phyloP scores from a whole-genome alignment of 2,113 vertebrate genomes.

The Trichechus manatus region DNA sequence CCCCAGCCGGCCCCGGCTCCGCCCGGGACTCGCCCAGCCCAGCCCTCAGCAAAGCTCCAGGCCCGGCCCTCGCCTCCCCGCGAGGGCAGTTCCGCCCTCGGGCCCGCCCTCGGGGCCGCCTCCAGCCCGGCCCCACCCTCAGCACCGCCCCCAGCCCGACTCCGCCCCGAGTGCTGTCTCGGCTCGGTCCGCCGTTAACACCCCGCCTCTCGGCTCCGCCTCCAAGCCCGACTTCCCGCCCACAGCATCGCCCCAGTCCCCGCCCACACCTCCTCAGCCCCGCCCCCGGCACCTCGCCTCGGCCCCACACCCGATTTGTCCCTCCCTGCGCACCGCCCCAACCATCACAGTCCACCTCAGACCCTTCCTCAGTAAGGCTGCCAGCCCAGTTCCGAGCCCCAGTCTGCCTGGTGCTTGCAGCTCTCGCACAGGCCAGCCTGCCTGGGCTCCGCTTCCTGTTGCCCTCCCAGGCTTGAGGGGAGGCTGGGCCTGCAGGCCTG shows the following conservation, averaged over 20 bases:
- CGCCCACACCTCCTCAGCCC: not conserved
- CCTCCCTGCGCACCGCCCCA: not conserved
- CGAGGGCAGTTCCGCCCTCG: not conserved
- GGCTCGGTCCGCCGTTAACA: not conserved
- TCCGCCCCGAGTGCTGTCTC: not conserved
- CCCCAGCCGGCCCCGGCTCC: not conserved
- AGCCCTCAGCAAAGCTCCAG: not conserved
- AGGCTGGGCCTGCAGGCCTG: not conserved
- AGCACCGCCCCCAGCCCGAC: not conserved
- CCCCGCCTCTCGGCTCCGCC: not conserved
- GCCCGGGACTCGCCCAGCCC: not conserved
- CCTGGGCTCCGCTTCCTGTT: slow-evolving; percentile 53
- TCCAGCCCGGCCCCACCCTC: not conserved
- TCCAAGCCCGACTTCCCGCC: not conserved
- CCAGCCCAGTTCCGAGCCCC: not conserved
- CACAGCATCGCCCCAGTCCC: not conserved
- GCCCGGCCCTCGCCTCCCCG: not conserved
- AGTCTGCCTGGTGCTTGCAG: not conserved
- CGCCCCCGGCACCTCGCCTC: not conserved
- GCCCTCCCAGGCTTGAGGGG: not conserved
- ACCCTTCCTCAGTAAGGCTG: not conserved
- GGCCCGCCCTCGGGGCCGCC: not conserved
- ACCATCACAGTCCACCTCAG: not conserved
- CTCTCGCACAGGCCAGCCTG: slow-evolving; percentile 71
- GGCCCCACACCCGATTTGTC: accelerated